Evolutionary conservation across 2,113 vertebrate species (phyloP), one percentile per base, ranked within the genome.

Genomic region (Passer domesticus): DNA sequence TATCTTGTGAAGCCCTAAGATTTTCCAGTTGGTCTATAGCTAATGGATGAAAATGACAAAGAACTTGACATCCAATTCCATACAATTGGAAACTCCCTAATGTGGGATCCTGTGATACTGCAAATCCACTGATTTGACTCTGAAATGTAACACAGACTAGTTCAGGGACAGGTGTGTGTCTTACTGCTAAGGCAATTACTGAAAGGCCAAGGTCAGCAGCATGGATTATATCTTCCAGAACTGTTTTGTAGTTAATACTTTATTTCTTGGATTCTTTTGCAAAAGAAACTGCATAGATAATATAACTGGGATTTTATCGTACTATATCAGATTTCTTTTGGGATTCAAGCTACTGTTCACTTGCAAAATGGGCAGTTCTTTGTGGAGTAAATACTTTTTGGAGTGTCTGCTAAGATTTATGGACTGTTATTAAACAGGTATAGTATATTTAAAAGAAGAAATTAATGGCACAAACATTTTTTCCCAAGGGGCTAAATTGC

Each of bases 381-480:
- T 90, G 43, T 88, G 52, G 25, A 70, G 75, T 83, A 80, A 67
- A 64, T 79, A 35, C 22, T 24, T 87, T 95, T 93, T 85, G 59
- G 46, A 79, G 15, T 62, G 24, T 89, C 33, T 81, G 68, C 3
- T 87, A 60, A 53, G 33, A 69, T 94, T 91, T 96, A 62, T 11
- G 4, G n/a, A 53, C 55, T 93, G 41, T 77, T 80, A 49, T 66
- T 97, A 95, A 81, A 52, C 22, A 60, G 9, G 11, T 76, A 47
- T 74, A 63, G 49, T 39, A 30, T 86, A 94, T 96, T 94, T 89
- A 73, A 94, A 86, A 83, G 37, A 63, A 89, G n/a, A 87, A 91
- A 74, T 64, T 37, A 64, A 7, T 83, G 73, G 52, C 60, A 56
- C 11, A 87, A 64, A 69, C 6, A 8, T 35, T 91, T 94, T 87